Evolutionary conservation across 2,113 vertebrate species (phyloP).

Genomic region (Dromas ardeola): DNA sequence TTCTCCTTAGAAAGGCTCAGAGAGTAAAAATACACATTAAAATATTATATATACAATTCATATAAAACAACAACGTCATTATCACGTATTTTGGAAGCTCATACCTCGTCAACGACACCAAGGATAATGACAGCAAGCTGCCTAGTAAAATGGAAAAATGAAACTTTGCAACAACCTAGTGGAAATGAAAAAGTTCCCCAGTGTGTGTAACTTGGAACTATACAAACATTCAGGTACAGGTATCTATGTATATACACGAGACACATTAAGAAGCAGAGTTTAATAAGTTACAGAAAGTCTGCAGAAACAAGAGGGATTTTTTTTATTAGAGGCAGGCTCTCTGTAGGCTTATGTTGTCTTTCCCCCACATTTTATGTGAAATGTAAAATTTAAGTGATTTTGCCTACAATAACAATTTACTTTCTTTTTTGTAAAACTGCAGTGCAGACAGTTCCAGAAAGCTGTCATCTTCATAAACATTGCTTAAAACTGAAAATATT

Average conservation of each 20-base stretch:
- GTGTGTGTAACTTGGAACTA: neutral
- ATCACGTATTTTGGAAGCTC: neutral
- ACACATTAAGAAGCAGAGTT: neutral
- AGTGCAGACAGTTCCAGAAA: neutral
- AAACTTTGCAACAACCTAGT: neutral
- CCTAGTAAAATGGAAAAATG: neutral
- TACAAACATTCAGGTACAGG: neutral
- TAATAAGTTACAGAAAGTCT: neutral
- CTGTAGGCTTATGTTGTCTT: neutral
- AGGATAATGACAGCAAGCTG: neutral
- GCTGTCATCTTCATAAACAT: neutral
- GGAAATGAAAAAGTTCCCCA: neutral
- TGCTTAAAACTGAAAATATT: neutral
- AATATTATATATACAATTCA: neutral
- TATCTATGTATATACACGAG: neutral
- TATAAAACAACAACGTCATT: neutral
- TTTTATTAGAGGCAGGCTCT: neutral
- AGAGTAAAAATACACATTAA: neutral
- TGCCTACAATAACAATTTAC: neutral
- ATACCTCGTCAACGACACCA: neutral
- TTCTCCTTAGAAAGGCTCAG: neutral
- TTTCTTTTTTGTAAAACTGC: neutral
- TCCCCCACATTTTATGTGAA: neutral
- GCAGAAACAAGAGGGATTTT: neutral
- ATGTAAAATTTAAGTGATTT: neutral